Evolutionary conservation across 2,888 invertebrate genomes (phyloP).

Genomic region (Carpatolechia fugitivella): DNA sequence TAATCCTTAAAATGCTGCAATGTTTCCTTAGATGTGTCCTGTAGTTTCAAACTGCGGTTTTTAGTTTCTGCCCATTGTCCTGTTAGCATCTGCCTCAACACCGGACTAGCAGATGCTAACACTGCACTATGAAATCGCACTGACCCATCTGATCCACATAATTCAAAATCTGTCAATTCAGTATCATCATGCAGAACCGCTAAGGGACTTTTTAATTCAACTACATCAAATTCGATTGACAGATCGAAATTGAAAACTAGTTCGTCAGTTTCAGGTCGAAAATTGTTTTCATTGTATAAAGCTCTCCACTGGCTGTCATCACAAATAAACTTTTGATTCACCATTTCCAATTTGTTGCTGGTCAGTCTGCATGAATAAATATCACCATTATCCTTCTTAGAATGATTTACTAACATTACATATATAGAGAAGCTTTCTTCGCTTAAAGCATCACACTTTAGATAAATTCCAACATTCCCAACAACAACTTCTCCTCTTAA

Average conservation of each 20-base stretch:
- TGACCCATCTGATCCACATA: conserved; percentile 2
- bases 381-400: not conserved
- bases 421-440: not conserved
- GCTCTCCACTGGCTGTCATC: not conserved
- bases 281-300: not conserved
- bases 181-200: conserved; percentile 8
- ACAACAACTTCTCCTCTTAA: not conserved
- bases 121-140: conserved; percentile 13
- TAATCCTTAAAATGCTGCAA: not conserved
- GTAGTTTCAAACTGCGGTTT: not conserved
- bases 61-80: conserved; percentile 2
- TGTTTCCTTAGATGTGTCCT: not conserved
- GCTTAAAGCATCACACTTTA: not conserved
- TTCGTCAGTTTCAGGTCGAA: too few relatives aligned
- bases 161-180: conserved; percentile 10
- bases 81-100: conserved; percentile 8
- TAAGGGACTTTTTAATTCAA: not conserved
- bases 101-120: conserved; percentile 14
- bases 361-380: not conserved
- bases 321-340: not conserved
- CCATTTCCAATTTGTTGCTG: not conserved
- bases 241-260: not conserved
- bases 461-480: not conserved
- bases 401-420: not conserved
- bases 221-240: not conserved